Evolutionary conservation across 2,888 invertebrate species (phyloP).

Genomic region (Tetranychus piercei): DNA sequence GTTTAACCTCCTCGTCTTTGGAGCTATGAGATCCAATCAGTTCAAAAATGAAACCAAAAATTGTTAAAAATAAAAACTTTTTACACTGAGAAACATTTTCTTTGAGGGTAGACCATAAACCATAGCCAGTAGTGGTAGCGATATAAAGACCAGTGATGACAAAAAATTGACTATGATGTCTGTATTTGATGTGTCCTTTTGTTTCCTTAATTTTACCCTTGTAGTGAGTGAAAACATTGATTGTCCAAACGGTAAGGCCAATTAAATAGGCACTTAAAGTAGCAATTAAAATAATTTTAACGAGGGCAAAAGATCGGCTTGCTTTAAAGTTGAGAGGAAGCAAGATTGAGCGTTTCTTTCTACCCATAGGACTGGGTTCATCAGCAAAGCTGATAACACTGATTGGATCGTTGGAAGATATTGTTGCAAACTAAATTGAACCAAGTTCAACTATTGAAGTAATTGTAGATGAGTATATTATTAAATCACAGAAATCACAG

Average conservation of each 20-base stretch:
- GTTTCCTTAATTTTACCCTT: neutral
- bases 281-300: neutral
- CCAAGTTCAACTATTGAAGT: too few relatives aligned
- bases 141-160: neutral
- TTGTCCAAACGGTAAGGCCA: neutral
- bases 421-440: neutral
- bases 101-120: neutral
- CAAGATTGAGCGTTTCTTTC: neutral
- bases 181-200: neutral
- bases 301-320: neutral
- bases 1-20: neutral
- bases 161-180: neutral
- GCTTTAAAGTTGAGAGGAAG: neutral
- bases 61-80: neutral
- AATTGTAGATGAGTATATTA: too few relatives aligned
- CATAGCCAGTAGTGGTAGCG: neutral
- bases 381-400: neutral
- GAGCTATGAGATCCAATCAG: neutral
- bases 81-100: neutral
- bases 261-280: neutral
- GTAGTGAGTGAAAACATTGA: neutral
- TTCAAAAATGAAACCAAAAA: neutral
- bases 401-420: neutral
- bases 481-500: too few relatives aligned
- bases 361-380: neutral